Conservation (phyloP, 2,888 invertebrate genomes). For the Rosalia funebris region DNA sequence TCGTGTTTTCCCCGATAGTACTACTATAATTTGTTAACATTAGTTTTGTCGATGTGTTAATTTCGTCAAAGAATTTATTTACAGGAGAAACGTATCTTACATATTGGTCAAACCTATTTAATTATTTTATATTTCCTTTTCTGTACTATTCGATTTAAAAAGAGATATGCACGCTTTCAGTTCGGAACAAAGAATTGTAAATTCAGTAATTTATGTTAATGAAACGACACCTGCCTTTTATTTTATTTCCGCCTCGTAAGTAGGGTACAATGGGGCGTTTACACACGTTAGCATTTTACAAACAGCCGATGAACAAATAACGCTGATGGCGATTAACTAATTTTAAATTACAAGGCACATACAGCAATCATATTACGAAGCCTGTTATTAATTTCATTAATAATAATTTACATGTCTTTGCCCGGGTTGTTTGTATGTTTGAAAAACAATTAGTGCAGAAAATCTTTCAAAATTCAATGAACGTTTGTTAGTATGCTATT, state of each 20-base stretch:
- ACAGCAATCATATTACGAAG: neutral
- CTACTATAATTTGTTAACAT: no score
- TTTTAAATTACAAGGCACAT: neutral
- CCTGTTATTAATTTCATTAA: neutral
- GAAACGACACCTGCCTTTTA: slow-evolving; percentile 18
- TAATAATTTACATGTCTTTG: neutral
- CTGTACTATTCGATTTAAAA: no score
- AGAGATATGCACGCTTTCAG: no score
- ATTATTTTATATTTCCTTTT: no score
- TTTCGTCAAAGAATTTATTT: no score
- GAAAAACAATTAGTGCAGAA: no score
- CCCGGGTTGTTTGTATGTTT: neutral
- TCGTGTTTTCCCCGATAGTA: no score
- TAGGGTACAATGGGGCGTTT: slow-evolving; percentile 7
- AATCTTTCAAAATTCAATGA: no score
- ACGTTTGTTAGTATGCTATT: no score
- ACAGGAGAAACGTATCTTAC: no score
- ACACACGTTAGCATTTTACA: neutral
- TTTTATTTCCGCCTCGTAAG: slow-evolving; percentile 9
- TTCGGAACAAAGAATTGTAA: slow-evolving; percentile 16
- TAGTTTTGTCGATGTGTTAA: no score
- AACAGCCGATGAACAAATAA: neutral
- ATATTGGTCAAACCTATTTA: no score
- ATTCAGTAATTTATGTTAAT: slow-evolving; percentile 7
- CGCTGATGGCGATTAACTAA: neutral